Conservation (phyloP, 2,113 vertebrate species). For the Ascaphus truei region DNA sequence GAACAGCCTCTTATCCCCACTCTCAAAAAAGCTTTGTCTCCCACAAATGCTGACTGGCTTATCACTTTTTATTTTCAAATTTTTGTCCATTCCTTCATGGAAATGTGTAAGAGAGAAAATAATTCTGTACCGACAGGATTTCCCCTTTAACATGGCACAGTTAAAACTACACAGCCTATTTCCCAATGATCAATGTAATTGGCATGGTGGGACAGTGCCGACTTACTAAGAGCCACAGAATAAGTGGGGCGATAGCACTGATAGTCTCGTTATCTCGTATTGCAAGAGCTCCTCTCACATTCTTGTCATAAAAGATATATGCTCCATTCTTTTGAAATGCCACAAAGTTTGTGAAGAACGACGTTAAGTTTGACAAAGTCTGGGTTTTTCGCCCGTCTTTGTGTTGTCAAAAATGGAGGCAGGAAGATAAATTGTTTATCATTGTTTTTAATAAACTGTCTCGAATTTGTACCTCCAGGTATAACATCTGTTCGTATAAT, state of each 20-base stretch:
- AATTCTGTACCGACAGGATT: no score
- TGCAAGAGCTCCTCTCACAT: neutral
- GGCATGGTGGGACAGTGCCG: no score
- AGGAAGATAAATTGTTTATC: conserved; percentile 30
- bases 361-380: conserved; percentile 3
- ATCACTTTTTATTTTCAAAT: no score
- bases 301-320: neutral
- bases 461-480: conserved; percentile 28
- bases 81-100: no score
- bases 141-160: neutral
- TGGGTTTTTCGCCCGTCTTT: conserved; percentile 2
- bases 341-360: neutral
- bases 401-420: conserved; percentile 6
- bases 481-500: conserved; percentile 27
- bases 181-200: neutral
- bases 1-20: no score
- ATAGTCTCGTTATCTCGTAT: neutral
- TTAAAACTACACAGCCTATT: neutral
- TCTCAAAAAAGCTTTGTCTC: no score
- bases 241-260: neutral
- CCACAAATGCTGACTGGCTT: no score
- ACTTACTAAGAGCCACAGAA: neutral
- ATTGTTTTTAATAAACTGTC: conserved; percentile 36
- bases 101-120: no score
- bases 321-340: neutral